A percentile compares a stretch with the other conserved stretches of the same genome.
Evolutionary conservation across 2,113 vertebrate species (phyloP).

Genomic region (Megaleporinus macrocephalus): DNA sequence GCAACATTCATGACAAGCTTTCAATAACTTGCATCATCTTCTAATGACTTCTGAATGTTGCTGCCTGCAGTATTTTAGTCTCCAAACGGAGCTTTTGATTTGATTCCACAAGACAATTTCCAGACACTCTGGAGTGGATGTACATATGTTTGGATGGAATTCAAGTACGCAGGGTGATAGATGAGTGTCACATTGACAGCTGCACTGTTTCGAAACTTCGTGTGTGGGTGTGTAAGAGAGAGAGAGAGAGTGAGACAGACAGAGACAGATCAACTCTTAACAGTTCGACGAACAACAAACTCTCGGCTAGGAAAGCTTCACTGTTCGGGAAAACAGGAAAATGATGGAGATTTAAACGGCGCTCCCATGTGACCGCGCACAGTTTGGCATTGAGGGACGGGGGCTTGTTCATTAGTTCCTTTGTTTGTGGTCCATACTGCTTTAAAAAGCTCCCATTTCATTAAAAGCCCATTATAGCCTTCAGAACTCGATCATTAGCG

Average conservation of each 20-base stretch:
- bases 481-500: slow-evolving; percentile 50
- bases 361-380: background rate
- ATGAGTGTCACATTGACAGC: background rate
- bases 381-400: slow-evolving; percentile 29
- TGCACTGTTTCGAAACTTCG: background rate
- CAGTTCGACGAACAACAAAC: background rate
- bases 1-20: background rate
- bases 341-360: background rate
- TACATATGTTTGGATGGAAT: background rate
- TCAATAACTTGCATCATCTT: background rate
- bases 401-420: slow-evolving; percentile 44
- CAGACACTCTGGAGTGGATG: too few species aligned
- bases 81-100: background rate
- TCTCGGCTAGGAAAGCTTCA: background rate
- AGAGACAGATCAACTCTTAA: background rate
- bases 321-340: background rate
- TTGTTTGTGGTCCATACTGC: slow-evolving; percentile 43
- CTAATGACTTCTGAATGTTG: background rate
- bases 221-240: background rate
- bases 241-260: background rate
- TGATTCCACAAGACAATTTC: slow-evolving; percentile 49
- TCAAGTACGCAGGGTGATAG: background rate
- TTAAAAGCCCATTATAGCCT: slow-evolving; percentile 61
- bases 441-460: slow-evolving; percentile 59
- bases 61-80: background rate